Conservation (phyloP, 2,113 vertebrate genomes). For the Hystrix cristata region DNA sequence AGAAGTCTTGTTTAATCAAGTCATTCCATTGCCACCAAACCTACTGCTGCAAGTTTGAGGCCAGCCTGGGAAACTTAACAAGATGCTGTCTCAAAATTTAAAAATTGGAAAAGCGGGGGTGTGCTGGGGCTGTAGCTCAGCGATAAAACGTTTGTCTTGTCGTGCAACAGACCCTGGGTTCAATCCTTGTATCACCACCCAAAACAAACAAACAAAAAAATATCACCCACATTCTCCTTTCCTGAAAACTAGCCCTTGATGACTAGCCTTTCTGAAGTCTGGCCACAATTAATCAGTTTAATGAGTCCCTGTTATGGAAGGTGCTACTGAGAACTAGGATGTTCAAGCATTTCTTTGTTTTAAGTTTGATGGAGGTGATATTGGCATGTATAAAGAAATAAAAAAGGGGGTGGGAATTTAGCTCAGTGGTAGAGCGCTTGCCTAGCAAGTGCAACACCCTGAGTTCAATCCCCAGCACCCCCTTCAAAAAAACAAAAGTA, state of each 20-base stretch:
- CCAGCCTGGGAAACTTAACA: not conserved
- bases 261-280: not conserved
- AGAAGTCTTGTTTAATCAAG: not conserved
- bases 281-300: not conserved
- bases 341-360: not conserved
- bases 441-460: too few species aligned
- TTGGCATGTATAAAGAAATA: not conserved
- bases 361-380: not conserved
- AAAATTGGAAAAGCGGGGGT: not conserved
- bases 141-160: not conserved
- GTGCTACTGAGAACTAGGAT: not conserved
- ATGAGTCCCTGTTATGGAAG: not conserved
- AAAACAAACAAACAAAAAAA: too few species aligned
- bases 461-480: too few species aligned
- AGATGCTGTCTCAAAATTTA: not conserved
- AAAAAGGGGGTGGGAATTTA: not conserved
- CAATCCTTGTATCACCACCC: not conserved
- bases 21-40: not conserved
- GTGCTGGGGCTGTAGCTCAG: not conserved
- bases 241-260: not conserved
- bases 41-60: not conserved
- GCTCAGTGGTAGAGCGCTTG: too few species aligned
- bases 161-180: not conserved
- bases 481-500: too few species aligned
- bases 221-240: not conserved